Conservation (phyloP, 1,140 invertebrate species). For the Amyelois transitella region DNA sequence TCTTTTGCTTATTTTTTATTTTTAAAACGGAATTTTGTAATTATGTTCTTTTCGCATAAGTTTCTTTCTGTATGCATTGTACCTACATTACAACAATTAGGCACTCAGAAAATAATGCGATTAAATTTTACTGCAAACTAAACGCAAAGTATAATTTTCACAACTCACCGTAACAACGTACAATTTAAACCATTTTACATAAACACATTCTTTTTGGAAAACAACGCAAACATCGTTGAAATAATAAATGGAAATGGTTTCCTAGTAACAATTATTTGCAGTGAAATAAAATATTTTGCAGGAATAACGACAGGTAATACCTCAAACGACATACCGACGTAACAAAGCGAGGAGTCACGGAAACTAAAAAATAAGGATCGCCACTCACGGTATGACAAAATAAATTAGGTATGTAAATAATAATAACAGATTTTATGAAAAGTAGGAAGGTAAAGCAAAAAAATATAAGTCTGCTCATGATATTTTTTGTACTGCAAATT, state of each 20-base stretch:
- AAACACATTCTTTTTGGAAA: not conserved
- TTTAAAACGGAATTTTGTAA: no score
- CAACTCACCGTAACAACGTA: not conserved
- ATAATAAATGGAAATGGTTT: slow-evolving; percentile 15
- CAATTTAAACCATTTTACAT: not conserved
- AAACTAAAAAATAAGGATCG: slow-evolving; percentile 29
- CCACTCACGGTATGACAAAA: slow-evolving; percentile 21
- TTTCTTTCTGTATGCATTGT: not conserved
- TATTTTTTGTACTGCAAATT: no score
- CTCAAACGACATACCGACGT: slow-evolving; percentile 55
- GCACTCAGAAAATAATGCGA: not conserved
- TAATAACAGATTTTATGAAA: not conserved
- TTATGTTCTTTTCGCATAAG: no score
- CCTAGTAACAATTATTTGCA: slow-evolving; percentile 33
- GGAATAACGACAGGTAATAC: slow-evolving; percentile 60
- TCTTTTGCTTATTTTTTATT: no score
- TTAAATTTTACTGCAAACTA: not conserved
- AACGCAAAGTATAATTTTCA: not conserved
- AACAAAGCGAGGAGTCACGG: slow-evolving; percentile 61
- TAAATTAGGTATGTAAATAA: not conserved
- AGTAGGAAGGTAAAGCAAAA: no score
- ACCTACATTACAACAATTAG: not conserved
- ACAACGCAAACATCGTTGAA: slow-evolving; percentile 2
- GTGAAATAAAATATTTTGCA: slow-evolving; percentile 53
- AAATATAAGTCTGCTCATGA: no score